phyloP scores from a whole-genome alignment of 2,113 vertebrate species.

The Oryzias curvinotus region DNA sequence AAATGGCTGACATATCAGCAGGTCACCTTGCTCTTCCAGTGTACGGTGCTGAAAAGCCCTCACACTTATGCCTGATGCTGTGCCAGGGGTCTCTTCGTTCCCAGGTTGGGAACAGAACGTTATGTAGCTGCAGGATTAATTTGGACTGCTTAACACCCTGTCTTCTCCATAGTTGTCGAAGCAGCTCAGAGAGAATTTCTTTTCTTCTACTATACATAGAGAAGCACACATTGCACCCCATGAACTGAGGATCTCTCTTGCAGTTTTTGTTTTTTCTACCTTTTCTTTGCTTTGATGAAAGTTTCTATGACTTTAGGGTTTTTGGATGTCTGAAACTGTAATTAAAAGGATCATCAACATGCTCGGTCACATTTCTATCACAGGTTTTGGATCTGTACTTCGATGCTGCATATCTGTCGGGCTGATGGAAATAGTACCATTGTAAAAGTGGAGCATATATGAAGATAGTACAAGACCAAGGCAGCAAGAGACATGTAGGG shows the following conservation, averaged over 20 bases:
- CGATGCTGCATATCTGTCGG: not conserved
- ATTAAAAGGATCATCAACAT: not conserved
- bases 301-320: too few relatives aligned
- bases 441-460: too few relatives aligned
- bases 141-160: slow-evolving; percentile 44
- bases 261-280: not conserved
- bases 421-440: too few relatives aligned
- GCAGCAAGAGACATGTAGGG: too few relatives aligned
- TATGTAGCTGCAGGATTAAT: slow-evolving; percentile 54
- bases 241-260: not conserved
- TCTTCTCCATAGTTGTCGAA: slow-evolving; percentile 47
- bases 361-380: not conserved
- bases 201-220: slow-evolving; percentile 15
- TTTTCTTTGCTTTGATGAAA: not conserved
- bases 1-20: slow-evolving; percentile 33
- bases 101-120: slow-evolving; percentile 59
- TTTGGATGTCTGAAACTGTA: not conserved
- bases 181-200: slow-evolving; percentile 30
- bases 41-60: slow-evolving; percentile 41
- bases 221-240: not conserved
- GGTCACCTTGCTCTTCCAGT: slow-evolving; percentile 59
- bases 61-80: slow-evolving; percentile 34
- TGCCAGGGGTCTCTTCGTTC: slow-evolving; percentile 41
- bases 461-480: too few relatives aligned
- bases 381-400: not conserved